Base-by-base conservation (phyloP, 2,113 vertebrate species). In the Ictalurus punctatus region DNA sequence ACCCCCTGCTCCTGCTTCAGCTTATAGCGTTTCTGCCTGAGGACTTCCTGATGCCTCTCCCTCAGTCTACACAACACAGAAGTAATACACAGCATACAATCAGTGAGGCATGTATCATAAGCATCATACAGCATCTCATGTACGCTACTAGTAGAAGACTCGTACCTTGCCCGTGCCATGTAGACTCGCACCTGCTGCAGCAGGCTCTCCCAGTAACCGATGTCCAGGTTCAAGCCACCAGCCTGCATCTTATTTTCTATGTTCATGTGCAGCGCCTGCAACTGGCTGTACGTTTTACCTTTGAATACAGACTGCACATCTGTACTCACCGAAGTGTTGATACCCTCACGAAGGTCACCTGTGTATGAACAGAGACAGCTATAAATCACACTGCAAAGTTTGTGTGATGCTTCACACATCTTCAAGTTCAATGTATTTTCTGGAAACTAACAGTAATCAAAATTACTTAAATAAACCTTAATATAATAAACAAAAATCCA, bases 141-240 rank as follows among this genome's bases (percentile, higher is more conserved):
- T 13, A 82, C 37, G 0, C 3, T 23, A 48, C 1, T 23, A 14
- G 21, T 40, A 25, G 10, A 63, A 63, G 81, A 27, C 4, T 25
- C 7, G 71, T 91, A 99, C 98, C 98, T 96, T 67, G 98, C 98
- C 59, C 97, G 95, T 23, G 98, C 98, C 98, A 99, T 98, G 91
- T 98, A 99, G 4, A 98, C 98, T 0, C 97, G 96, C 61, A 99
- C 96, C 93, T 99, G 98, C 94, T 99, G 98, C 90, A 99, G 93
- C 27, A 99, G 94, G 90, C 97, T 98, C 93, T 99, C 98, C 98
- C 98, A 99, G 95, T 99, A 99, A 2, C 98, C 98, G 0, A 99
- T 97, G 90, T 99, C 98, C 1, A 99, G 96, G 90, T 98, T 99
- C 92, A 98, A 97, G 34, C 98, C 98, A 0, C 98, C 98, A 0